phyloP scores from a whole-genome alignment of 2,797 vertebrate species.

The Bufotes viridis region DNA sequence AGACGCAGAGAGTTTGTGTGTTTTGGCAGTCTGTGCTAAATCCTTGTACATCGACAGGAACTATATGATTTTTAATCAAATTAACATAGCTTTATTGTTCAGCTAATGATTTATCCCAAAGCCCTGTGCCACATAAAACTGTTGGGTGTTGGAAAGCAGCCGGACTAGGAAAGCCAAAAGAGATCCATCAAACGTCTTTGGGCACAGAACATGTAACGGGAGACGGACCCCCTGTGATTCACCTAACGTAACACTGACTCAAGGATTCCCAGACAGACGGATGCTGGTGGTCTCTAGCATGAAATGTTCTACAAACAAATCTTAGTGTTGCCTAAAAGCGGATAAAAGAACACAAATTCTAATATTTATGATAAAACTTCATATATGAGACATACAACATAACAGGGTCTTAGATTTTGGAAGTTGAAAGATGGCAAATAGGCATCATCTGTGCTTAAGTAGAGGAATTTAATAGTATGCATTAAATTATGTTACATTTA shows the following conservation, averaged over 20 bases:
- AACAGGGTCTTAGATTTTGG: not conserved
- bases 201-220: conserved; percentile 38
- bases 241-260: conserved; percentile 50
- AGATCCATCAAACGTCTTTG: conserved; percentile 45
- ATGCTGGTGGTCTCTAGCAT: conserved; percentile 34
- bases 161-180: conserved; percentile 42
- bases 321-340: not conserved
- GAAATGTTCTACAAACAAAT: conserved; percentile 14
- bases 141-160: conserved; percentile 38
- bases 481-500: not conserved
- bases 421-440: not conserved
- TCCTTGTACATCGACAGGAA: conserved; percentile 46
- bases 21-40: conserved; percentile 42
- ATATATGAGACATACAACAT: not conserved
- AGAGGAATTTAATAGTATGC: not conserved
- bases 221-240: conserved; percentile 45
- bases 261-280: conserved; percentile 42
- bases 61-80: conserved; percentile 54
- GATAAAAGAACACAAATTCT: not conserved
- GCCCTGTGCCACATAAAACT: conserved; percentile 48
- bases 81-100: conserved; percentile 54
- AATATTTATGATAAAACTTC: not conserved
- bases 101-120: conserved; percentile 45
- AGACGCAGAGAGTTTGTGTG: conserved; percentile 28
- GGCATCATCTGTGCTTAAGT: not conserved